Percentiles rank a stretch among this genome's conserved stretches.
Evolutionary conservation across 2,113 vertebrate species (phyloP).

Genomic region (Helogale parvula): DNA sequence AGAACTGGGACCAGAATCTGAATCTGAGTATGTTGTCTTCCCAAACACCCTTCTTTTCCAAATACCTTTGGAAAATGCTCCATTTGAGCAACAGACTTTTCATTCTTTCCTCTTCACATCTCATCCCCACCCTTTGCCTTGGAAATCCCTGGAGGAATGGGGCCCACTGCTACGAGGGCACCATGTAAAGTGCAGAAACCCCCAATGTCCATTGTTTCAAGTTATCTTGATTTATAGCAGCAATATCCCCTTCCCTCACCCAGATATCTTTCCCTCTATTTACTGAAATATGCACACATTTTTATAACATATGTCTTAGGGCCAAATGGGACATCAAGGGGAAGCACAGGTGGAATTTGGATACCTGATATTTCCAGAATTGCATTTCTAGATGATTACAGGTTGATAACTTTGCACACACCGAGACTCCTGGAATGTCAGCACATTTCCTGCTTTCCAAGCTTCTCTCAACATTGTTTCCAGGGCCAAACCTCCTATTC

Average conservation of each 20-base stretch:
- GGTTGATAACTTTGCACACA: neutral
- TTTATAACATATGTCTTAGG: conserved; percentile 19
- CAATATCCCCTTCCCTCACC: neutral
- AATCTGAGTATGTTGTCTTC: neutral
- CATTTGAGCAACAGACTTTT: neutral
- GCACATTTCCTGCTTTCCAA: neutral
- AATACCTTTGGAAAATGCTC: neutral
- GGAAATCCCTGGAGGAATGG: neutral
- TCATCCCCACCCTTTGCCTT: neutral
- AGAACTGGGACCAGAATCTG: neutral
- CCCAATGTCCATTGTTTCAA: neutral
- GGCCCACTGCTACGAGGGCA: neutral
- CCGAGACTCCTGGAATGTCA: neutral
- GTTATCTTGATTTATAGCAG: neutral
- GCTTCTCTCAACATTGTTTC: neutral
- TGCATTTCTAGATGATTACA: conserved; percentile 26
- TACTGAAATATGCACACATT: neutral
- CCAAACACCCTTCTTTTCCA: neutral
- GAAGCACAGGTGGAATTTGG: neutral
- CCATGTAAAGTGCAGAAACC: neutral
- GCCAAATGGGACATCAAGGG: neutral
- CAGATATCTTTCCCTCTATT: conserved; percentile 15
- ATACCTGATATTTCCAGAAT: neutral
- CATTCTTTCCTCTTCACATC: neutral
- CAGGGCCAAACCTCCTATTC: neutral